Base-by-base conservation (phyloP, 2,797 vertebrate species). In the Alosa sapidissima region DNA sequence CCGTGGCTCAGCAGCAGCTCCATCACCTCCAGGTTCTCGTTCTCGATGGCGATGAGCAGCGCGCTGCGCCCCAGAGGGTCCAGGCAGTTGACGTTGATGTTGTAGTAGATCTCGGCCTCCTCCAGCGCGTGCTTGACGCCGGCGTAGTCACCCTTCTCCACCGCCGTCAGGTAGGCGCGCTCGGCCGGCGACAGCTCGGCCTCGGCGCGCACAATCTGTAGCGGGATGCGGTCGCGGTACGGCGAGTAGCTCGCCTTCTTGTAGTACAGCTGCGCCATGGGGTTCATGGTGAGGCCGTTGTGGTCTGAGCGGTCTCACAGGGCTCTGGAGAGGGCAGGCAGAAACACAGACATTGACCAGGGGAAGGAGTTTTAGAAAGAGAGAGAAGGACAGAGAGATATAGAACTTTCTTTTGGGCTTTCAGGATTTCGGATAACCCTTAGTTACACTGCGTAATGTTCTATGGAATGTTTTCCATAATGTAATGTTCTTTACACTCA, bases 21-120 rank as follows among this genome's bases (percentile, higher is more conserved):
- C 96, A 97, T 97, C 88, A 97, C 96, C 92, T 97, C 96, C 91
- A 97, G 88, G 87, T 97, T 97, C 89, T 97, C 96, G 0, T 97
- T 97, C 91, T 97, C 96, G 91, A 97, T 97, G 92, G 96, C 96
- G 87, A 97, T 97, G 85, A 97, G 93, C 9, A 97, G 95, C 82
- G 96, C 96, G 0, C 95, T 97, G 89, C 96, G 95, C 36, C 96
- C 96, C 49, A 97, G 92, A 45, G 96, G 96, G 91, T 97, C 96
- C 92, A 96, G 96, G 82, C 96, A 97, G 91, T 96, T 97, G 83
- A 97, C 95, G 86, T 97, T 96, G 92, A 97, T 96, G 92, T 97
- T 97, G 92, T 96, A 96, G 89, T 97, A 97, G 92, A 97, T 96
- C 91, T 97, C 96, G 0, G 96, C 96, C 93, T 97, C 96, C 84